A percentile compares a stretch with the other conserved stretches of the same genome.
Conservation (phyloP, 2,113 vertebrate species). For the Dipodomys spectabilis region DNA sequence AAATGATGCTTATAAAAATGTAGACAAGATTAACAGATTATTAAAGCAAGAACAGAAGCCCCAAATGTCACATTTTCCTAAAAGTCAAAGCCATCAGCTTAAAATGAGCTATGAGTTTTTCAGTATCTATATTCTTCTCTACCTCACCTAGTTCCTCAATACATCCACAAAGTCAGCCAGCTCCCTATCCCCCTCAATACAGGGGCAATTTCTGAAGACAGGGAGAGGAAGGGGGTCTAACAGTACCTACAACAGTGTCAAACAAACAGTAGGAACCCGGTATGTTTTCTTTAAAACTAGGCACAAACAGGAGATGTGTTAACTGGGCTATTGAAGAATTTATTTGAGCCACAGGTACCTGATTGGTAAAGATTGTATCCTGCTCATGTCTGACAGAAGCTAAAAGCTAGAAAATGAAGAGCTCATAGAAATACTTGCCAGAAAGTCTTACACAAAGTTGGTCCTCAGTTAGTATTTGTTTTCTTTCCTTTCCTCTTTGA, state of each 20-base stretch:
- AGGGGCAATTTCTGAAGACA: background rate
- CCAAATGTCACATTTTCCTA: background rate
- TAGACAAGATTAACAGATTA: background rate
- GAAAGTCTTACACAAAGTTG: background rate
- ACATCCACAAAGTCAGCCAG: background rate
- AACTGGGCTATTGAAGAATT: background rate
- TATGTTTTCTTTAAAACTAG: background rate
- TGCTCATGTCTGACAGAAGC: background rate
- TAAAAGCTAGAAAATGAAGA: background rate
- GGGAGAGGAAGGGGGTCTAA: background rate
- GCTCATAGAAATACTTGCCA: background rate
- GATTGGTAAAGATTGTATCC: background rate
- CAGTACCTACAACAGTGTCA: background rate
- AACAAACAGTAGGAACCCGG: background rate
- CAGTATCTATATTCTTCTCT: background rate
- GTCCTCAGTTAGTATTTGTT: background rate
- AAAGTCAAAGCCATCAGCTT: background rate
- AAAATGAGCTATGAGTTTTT: background rate
- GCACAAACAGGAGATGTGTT: background rate
- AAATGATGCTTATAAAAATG: background rate
- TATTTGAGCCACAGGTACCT: background rate
- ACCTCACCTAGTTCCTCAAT: accelerated
- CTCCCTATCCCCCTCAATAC: background rate
- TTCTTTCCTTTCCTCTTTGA: background rate
- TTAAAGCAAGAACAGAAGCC: background rate